phyloP scores from a whole-genome alignment of 2,888 invertebrate genomes.

The Alsophila aescularia region DNA sequence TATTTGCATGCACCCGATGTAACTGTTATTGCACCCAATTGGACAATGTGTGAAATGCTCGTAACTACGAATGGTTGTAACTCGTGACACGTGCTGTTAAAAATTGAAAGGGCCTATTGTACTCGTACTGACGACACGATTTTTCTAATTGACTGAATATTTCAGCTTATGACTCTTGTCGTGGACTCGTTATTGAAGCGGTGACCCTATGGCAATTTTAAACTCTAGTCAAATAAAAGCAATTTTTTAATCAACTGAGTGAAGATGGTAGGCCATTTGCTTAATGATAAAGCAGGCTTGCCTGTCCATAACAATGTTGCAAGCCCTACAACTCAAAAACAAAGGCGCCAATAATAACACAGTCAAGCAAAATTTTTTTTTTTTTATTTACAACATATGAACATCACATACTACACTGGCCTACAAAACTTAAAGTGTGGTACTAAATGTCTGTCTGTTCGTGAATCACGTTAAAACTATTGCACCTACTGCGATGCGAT shows the following conservation, averaged over 20 bases:
- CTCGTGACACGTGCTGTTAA: slow-evolving; percentile 35
- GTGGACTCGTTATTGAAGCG: slow-evolving; percentile 3
- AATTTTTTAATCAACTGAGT: no score
- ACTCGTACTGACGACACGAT: slow-evolving; percentile 30
- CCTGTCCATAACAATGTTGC: no score
- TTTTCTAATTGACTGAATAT: slow-evolving; percentile 30
- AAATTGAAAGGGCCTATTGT: slow-evolving; percentile 35
- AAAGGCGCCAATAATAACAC: slow-evolving; percentile 12
- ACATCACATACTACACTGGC: no score
- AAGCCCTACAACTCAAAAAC: no score
- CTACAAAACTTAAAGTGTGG: no score
- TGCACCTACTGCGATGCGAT: no score
- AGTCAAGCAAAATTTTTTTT: no score
- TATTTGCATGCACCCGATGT: slow-evolving; percentile 39
- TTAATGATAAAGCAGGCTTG: no score
- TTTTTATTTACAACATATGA: no score
- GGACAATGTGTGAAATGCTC: slow-evolving; percentile 35
- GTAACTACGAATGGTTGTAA: slow-evolving; percentile 31
- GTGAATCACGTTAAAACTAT: no score
- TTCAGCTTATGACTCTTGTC: slow-evolving; percentile 15
- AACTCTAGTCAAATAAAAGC: not conserved
- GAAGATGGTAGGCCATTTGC: no score
- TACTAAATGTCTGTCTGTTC: no score
- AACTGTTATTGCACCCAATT: slow-evolving; percentile 41
- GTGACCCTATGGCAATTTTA: slow-evolving; percentile 6